Conservation (phyloP, 2,888 invertebrate genomes). For the Serrognathus titanus region DNA sequence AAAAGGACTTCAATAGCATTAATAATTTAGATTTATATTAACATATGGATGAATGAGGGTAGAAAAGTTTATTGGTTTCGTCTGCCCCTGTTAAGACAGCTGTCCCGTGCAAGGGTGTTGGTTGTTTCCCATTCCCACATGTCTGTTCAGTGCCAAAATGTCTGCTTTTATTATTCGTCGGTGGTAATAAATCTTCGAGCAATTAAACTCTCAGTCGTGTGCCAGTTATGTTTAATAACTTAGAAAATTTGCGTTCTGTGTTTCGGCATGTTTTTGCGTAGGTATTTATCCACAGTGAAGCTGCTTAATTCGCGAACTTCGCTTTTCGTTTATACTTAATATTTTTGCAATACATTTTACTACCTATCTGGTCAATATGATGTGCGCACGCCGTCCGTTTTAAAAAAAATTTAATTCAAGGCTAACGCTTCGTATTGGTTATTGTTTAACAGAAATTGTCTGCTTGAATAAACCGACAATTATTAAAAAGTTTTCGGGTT, state of each 20-base stretch:
- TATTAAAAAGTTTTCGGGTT: too few relatives aligned
- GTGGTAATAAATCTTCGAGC: not conserved
- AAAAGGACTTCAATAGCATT: too few relatives aligned
- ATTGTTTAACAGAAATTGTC: too few relatives aligned
- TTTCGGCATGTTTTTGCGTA: too few relatives aligned
- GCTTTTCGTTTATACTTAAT: too few relatives aligned
- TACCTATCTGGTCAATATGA: not conserved
- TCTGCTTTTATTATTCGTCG: constrained; percentile 16
- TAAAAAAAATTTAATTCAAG: not conserved
- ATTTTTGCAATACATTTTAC: not conserved
- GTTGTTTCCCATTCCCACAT: constrained; percentile 24
- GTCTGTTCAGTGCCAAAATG: constrained; percentile 23
- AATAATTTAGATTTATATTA: not conserved
- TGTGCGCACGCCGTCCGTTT: not conserved
- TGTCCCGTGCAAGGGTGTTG: constrained; percentile 23
- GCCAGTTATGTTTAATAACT: not conserved
- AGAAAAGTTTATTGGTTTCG: constrained; percentile 23
- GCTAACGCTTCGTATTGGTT: not conserved
- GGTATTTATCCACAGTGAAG: too few relatives aligned
- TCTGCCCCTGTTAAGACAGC: constrained; percentile 25
- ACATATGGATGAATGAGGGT: constrained; percentile 27
- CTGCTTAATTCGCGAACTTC: too few relatives aligned
- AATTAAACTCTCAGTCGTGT: not conserved
- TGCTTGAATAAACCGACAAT: too few relatives aligned
- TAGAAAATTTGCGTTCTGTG: not conserved